Percentiles rank a stretch among this genome's conserved stretches.
Evolutionary conservation across 2,888 invertebrate genomes (phyloP).

Genomic region (Scrobipalpa atriplicella): DNA sequence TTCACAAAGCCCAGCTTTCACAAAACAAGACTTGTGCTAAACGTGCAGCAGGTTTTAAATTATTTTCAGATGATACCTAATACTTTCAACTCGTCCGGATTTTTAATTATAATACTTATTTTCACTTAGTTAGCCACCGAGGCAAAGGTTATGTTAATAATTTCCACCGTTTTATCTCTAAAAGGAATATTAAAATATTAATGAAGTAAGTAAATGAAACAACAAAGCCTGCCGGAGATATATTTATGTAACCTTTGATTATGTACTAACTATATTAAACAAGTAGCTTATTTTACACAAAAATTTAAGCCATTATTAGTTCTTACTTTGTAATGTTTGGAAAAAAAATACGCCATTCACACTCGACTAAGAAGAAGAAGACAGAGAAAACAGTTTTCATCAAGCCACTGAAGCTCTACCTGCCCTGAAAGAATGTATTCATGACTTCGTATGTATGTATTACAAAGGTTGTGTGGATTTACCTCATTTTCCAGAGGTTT

Average conservation of each 20-base stretch:
- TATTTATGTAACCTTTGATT: too few species aligned
- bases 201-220: conserved; percentile 3
- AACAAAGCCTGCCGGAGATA: neutral
- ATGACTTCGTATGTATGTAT: neutral
- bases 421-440: neutral
- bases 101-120: conserved; percentile 2
- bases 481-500: conserved; percentile 6
- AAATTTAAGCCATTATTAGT: too few species aligned
- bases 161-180: neutral
- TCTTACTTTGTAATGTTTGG: too few species aligned
- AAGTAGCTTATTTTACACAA: too few species aligned
- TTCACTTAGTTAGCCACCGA: neutral
- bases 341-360: too few species aligned
- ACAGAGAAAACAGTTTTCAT: too few species aligned
- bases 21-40: neutral
- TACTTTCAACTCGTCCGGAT: neutral
- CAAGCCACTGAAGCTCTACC: too few species aligned
- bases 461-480: neutral
- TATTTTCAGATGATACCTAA: too few species aligned
- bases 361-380: too few species aligned
- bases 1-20: neutral
- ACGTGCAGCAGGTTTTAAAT: too few species aligned
- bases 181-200: conserved; percentile 1
- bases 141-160: neutral
- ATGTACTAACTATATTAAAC: too few species aligned